Percentiles rank a stretch among this genome's conserved stretches.
These are phyloP conservation scores for Amyelois transitella DNA, from an alignment of 1,140 invertebrate genomes.

Conservation along the genomic window DNA sequence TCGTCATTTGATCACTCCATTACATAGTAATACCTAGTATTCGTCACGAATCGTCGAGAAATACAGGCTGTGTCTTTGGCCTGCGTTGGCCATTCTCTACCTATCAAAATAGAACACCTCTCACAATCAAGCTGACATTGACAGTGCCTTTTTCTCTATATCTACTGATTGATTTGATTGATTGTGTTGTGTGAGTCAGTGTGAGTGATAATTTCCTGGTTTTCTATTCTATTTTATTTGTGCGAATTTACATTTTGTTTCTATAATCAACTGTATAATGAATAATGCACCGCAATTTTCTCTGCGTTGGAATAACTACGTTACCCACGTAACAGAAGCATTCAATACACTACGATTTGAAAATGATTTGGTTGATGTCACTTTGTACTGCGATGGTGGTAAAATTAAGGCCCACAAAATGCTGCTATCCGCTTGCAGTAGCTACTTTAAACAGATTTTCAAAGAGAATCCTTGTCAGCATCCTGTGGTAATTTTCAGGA, in stretches of 20 bases:
- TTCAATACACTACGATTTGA: slow-evolving; percentile 85
- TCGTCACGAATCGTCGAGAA: too few relatives aligned
- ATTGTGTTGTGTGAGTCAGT: neutral
- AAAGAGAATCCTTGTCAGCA: slow-evolving; percentile 90
- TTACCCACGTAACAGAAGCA: slow-evolving; percentile 74
- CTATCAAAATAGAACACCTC: too few relatives aligned
- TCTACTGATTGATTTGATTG: too few relatives aligned
- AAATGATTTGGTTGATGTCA: slow-evolving; percentile 90
- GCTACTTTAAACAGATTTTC: slow-evolving; percentile 88
- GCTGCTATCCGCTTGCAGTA: slow-evolving; percentile 88
- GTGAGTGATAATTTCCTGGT: neutral
- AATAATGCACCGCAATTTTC: slow-evolving; percentile 69
- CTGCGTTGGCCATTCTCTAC: too few relatives aligned
- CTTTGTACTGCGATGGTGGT: slow-evolving; percentile 87
- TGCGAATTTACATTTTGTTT: neutral
- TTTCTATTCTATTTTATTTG: neutral
- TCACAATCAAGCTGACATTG: too few relatives aligned
- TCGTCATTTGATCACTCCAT: too few relatives aligned
- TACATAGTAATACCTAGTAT: too few relatives aligned
- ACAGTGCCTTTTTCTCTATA: too few relatives aligned
- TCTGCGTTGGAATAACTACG: slow-evolving; percentile 70
- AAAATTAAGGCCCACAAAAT: slow-evolving; percentile 89
- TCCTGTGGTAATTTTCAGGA: slow-evolving; percentile 90
- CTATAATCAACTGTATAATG: slow-evolving; percentile 22
- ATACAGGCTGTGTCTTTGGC: too few relatives aligned